phyloP scores from a whole-genome alignment of 2,113 vertebrate species.

The Oreochromis tanganicae region DNA sequence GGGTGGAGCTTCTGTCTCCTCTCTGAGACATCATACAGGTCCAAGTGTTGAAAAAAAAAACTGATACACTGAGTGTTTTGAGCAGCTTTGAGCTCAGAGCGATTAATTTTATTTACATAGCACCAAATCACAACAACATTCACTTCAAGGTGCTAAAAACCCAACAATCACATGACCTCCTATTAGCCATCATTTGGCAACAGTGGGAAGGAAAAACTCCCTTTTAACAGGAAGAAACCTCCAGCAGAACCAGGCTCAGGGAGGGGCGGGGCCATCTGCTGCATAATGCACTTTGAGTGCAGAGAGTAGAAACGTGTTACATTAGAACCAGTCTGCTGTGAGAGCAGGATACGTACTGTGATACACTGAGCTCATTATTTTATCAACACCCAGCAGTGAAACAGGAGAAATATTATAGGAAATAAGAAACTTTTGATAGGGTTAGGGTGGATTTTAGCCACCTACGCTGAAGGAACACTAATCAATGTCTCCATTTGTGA shows the following conservation, averaged over 20 bases:
- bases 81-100: neutral
- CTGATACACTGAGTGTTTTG: neutral
- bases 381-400: neutral
- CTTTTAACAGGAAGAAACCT: neutral
- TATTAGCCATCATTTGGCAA: no score
- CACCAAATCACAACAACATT: neutral
- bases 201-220: no score
- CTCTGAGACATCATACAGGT: neutral
- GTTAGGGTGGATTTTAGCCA: neutral
- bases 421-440: neutral
- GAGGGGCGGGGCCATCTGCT: neutral
- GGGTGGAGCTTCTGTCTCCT: neutral
- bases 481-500: neutral
- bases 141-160: neutral
- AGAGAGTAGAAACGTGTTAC: neutral
- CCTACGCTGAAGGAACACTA: neutral
- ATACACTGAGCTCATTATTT: neutral
- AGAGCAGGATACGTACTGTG: neutral
- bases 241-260: neutral
- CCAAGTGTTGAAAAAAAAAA: neutral
- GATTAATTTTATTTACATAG: neutral
- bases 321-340: neutral
- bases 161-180: neutral
- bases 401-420: neutral
- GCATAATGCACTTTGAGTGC: neutral